These are phyloP conservation scores for Microtus pennsylvanicus DNA, from an alignment of 2,113 vertebrate genomes.

Conservation along the genomic window DNA sequence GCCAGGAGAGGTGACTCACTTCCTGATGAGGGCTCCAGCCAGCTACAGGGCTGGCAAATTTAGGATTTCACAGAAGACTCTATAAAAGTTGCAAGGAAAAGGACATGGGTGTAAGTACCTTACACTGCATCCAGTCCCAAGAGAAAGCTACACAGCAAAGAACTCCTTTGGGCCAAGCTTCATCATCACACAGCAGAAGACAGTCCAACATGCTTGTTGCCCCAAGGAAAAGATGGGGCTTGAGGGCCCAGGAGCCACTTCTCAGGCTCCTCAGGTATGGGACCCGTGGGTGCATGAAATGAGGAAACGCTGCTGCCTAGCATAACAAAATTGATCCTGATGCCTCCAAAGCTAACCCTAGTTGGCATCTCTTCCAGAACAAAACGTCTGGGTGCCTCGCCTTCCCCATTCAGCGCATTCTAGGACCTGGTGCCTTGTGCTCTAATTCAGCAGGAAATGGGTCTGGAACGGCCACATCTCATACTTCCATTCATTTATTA, in stretches of 20 bases:
- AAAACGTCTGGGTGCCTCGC: neutral
- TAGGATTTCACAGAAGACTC: slow-evolving; percentile 19
- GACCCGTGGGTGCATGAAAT: neutral
- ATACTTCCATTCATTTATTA: neutral
- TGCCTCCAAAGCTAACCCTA: neutral
- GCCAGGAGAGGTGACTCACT: slow-evolving; percentile 7
- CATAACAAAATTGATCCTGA: neutral
- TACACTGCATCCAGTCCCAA: neutral
- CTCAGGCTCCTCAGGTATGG: fast-evolving
- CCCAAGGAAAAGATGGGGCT: neutral
- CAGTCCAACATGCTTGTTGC: fast-evolving
- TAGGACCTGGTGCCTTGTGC: neutral
- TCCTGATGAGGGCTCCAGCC: slow-evolving; percentile 44
- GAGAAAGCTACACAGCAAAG: neutral
- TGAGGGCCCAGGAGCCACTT: neutral
- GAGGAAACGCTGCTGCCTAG: neutral
- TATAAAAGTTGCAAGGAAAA: slow-evolving; percentile 62
- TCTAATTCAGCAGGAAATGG: neutral
- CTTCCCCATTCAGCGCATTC: neutral
- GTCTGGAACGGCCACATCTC: neutral
- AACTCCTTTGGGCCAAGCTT: slow-evolving; percentile 51
- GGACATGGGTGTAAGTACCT: slow-evolving; percentile 4
- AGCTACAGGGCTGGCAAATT: neutral
- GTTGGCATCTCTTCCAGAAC: neutral
- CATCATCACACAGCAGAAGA: neutral